phyloP scores from a whole-genome alignment of 2,888 invertebrate species.

The Sarcophaga carnaria region DNA sequence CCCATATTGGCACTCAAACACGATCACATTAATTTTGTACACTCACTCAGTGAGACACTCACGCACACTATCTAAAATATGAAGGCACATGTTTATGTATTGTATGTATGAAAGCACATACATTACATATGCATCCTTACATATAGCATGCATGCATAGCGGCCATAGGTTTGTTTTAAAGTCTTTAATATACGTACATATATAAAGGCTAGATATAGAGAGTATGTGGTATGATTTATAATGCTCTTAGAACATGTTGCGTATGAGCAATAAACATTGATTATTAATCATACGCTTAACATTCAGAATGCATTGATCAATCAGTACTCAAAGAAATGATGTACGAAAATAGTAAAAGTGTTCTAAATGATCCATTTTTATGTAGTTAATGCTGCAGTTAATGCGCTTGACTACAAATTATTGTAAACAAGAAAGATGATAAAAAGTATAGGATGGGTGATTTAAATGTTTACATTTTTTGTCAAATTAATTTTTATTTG shows the following conservation, averaged over 20 bases:
- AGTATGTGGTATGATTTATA: slow-evolving; percentile 25
- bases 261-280: not conserved
- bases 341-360: no score
- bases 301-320: no score
- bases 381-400: no score
- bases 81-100: not conserved
- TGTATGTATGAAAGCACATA: not conserved
- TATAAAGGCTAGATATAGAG: not conserved
- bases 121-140: not conserved
- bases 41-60: not conserved
- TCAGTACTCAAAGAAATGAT: no score
- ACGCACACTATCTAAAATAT: slow-evolving; percentile 5
- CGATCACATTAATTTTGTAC: slow-evolving; percentile 17
- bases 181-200: not conserved
- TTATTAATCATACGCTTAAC: no score
- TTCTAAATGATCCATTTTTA: no score
- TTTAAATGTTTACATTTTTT: no score
- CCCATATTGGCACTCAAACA: not conserved
- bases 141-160: not conserved
- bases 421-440: no score
- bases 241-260: not conserved
- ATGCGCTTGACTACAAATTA: no score
- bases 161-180: slow-evolving; percentile 21
- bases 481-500: no score
- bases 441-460: no score